Evolutionary conservation across 2,888 invertebrate species (phyloP).

Genomic region (Phania funesta): DNA sequence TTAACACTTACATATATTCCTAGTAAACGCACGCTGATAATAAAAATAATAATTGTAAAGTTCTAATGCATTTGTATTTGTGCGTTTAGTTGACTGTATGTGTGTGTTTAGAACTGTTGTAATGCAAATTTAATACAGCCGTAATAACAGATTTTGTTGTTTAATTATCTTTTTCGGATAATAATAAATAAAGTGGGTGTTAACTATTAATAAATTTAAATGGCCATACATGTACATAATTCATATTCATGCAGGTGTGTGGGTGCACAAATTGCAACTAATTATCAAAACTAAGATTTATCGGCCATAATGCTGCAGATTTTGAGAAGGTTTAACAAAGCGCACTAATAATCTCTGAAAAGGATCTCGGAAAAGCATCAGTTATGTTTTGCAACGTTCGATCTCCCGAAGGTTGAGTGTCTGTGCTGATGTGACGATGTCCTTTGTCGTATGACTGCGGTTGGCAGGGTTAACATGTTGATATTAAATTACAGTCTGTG

Average conservation of each 20-base stretch:
- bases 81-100: background rate
- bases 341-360: background rate
- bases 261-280: constrained; percentile 3
- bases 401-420: too few species aligned
- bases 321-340: background rate
- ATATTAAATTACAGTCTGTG: too few species aligned
- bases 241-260: background rate
- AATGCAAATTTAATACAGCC: constrained; percentile 53
- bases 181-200: constrained; percentile 52
- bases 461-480: too few species aligned
- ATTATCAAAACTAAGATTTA: constrained; percentile 44
- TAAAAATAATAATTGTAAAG: constrained; percentile 19
- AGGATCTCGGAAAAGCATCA: too few species aligned
- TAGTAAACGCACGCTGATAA: constrained; percentile 5
- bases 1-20: background rate
- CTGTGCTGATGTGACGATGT: too few species aligned
- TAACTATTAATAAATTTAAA: constrained; percentile 39
- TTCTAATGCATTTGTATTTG: constrained; percentile 16
- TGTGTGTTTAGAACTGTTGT: constrained; percentile 1
- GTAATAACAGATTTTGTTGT: constrained; percentile 56
- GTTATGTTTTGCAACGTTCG: too few species aligned
- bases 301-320: constrained; percentile 19
- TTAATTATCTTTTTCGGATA: constrained; percentile 48
- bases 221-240: background rate
- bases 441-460: too few species aligned